These are phyloP conservation scores for Drosophila niveifrons DNA, from an alignment of 2,888 invertebrate species.

Conservation along the genomic window DNA sequence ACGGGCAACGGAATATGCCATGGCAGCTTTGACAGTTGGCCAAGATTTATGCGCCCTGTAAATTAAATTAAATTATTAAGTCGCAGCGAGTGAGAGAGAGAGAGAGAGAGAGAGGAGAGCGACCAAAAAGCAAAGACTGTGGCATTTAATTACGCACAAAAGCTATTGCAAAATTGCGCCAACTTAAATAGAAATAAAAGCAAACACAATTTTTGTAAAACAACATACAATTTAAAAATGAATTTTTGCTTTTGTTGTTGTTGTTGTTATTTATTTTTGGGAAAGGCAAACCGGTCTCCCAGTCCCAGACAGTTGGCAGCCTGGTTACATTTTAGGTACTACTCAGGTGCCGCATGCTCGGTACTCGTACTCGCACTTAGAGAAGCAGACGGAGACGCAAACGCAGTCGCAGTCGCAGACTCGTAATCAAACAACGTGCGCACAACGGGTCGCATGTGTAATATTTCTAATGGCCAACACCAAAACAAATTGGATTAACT, in stretches of 20 bases:
- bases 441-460: slow-evolving; percentile 52
- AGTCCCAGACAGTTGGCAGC: slow-evolving; percentile 46
- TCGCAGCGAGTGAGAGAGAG: neutral
- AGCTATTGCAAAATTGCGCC: slow-evolving; percentile 66
- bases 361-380: neutral
- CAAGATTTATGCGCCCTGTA: slow-evolving; percentile 62
- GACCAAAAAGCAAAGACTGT: slow-evolving; percentile 25
- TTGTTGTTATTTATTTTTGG: slow-evolving; percentile 37
- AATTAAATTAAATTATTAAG: slow-evolving; percentile 75
- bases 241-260: neutral
- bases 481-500: slow-evolving; percentile 53
- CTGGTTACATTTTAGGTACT: slow-evolving; percentile 64
- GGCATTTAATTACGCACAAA: slow-evolving; percentile 79
- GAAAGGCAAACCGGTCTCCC: slow-evolving; percentile 79
- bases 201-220: slow-evolving; percentile 27
- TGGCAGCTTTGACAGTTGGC: slow-evolving; percentile 46
- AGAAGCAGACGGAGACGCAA: slow-evolving; percentile 8
- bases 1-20: neutral
- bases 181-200: slow-evolving; percentile 14
- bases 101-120: neutral
- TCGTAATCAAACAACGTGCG: slow-evolving; percentile 18
- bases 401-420: neutral
- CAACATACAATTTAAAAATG: slow-evolving; percentile 30
- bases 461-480: slow-evolving; percentile 52
- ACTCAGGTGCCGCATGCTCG: neutral